Base-by-base conservation (phyloP, 2,888 invertebrate species). In the Panzeria rudis region DNA sequence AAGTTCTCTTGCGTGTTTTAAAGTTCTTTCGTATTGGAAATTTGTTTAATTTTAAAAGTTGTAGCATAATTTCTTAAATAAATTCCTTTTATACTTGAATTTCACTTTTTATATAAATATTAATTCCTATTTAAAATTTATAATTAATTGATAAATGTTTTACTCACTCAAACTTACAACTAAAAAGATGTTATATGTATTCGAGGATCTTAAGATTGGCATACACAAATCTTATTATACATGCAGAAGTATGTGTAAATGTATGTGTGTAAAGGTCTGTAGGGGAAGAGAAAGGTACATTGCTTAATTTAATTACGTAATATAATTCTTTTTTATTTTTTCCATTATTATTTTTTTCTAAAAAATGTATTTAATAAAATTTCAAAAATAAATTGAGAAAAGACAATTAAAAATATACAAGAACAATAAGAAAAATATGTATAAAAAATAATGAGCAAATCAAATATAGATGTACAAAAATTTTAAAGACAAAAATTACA, bases 121-220 rank as follows among this genome's bases (percentile, higher is more conserved):
- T 20, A n/a, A 44, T 44, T 52, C 8, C 13, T 23, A 13, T 52
- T 52, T 11, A n/a, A 47, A 47, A 47, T 47, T 9, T 52, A 23
- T 9, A 9, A 23, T 23, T 47, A 20, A 25, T 54, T 17, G 47
- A n/a, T 47, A 47, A 17, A 47, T 17, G 6, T 17, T 64, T 73
- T 73, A 82, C 81, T 86, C 75, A 86, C 76, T 86, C 78, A 84
- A 68, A 64, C 62, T 81, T 76, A 83, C 62, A 25, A 11, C 35
- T 62, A 62, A 59, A 61, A 23, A 69, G 35, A 25, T n/a, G n/a
- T n/a, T n/a, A 1, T 23, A 11, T 13, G 75, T 79, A 76, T 84
- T 79, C 79, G 69, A 83, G 38, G 38, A 75, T 68, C 32, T 52
- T 61, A 52, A 71, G 47, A 82, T 71, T 44, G 35, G 13, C 9